phyloP scores from a whole-genome alignment of 2,797 vertebrate species.

The Taenioides sp. region DNA sequence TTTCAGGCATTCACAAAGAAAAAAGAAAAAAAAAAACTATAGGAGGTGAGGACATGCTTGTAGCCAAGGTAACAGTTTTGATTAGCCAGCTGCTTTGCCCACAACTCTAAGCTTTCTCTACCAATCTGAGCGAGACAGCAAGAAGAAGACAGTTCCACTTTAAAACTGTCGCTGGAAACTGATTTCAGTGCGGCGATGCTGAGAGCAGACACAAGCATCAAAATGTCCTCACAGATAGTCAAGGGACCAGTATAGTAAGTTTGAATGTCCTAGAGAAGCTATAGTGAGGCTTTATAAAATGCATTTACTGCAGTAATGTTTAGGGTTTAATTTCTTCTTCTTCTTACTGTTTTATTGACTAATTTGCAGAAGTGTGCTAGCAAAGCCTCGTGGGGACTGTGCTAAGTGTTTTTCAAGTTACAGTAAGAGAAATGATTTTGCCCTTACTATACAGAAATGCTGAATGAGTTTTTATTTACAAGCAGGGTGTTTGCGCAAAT shows the following conservation, averaged over 20 bases:
- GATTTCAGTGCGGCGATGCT: conserved; percentile 46
- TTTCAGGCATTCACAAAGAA: conserved; percentile 35
- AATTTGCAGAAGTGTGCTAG: not conserved
- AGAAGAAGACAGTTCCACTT: conserved; percentile 8
- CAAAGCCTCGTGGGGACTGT: conserved; percentile 6
- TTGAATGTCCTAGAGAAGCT: not conserved
- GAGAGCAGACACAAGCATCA: conserved; percentile 37
- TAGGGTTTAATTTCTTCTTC: conserved; percentile 3
- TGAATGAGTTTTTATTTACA: conserved; percentile 21
- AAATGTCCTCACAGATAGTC: conserved; percentile 25
- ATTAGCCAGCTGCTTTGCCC: conserved; percentile 49
- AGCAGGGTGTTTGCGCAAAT: conserved; percentile 12
- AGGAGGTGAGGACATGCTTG: conserved; percentile 45
- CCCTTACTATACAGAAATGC: conserved; percentile 2
- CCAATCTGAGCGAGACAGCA: conserved; percentile 23
- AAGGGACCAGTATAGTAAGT: not conserved
- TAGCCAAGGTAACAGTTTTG: conserved; percentile 28
- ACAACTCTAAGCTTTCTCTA: conserved; percentile 37
- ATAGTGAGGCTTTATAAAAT: not conserved
- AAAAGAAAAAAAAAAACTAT: not conserved
- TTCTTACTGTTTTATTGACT: conserved; percentile 10
- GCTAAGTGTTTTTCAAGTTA: conserved; percentile 21
- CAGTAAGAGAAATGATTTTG: conserved; percentile 22
- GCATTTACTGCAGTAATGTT: not conserved
- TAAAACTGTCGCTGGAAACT: conserved; percentile 36